Evolutionary conservation across 2,113 vertebrate species (phyloP).

Genomic region (Riparia riparia): DNA sequence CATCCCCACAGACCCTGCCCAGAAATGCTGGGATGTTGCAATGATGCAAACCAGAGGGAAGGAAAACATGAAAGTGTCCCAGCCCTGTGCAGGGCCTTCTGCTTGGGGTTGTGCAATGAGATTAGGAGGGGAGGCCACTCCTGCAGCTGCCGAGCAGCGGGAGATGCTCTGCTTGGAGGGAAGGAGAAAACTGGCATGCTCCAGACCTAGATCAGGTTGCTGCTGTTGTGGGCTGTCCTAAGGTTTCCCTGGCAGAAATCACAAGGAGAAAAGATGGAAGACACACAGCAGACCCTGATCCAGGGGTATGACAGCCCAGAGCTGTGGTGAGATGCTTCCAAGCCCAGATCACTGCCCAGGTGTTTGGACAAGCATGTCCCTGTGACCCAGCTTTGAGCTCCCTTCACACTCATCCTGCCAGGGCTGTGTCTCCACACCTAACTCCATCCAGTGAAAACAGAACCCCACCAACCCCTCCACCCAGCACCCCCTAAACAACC

Average conservation of each 20-base stretch:
- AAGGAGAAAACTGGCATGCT: accelerated
- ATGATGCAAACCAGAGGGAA: neutral
- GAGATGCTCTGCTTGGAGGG: neutral
- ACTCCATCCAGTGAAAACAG: neutral
- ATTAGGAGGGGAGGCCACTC: neutral
- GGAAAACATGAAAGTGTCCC: neutral
- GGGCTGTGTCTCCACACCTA: neutral
- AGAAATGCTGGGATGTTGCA: neutral
- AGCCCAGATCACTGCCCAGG: neutral
- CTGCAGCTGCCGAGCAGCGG: neutral
- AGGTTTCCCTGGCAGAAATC: neutral
- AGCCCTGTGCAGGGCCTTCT: neutral
- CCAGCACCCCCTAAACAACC: neutral
- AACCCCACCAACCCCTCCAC: accelerated
- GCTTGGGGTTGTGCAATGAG: neutral
- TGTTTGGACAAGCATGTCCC: neutral
- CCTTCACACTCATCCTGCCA: neutral
- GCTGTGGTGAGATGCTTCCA: neutral
- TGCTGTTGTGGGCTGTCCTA: neutral
- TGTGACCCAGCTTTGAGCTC: neutral
- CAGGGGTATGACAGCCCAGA: neutral
- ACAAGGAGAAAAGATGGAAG: neutral
- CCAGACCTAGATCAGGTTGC: neutral
- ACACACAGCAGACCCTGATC: neutral
- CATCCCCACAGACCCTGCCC: neutral